Percentiles rank a stretch among this genome's conserved stretches.
Evolutionary conservation across 2,888 invertebrate species (phyloP).

Genomic region (Amphipoea oculea): DNA sequence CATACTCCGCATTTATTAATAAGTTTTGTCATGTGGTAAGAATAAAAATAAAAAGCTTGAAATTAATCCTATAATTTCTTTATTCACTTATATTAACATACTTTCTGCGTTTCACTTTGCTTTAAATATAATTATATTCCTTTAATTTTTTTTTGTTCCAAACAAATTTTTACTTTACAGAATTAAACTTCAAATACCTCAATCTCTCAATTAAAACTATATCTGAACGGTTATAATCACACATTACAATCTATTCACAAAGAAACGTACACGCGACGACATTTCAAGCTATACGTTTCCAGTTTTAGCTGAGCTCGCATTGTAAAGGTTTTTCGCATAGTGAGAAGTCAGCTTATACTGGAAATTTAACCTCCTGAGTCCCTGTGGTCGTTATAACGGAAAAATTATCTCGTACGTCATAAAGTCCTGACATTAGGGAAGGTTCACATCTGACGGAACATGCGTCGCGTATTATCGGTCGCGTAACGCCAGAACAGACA

Average conservation of each 20-base stretch:
- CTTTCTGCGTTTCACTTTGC: neutral
- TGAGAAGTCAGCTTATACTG: too few relatives aligned
- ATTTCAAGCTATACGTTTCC: neutral
- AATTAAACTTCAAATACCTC: neutral
- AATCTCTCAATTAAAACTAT: conserved; percentile 13
- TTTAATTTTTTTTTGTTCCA: neutral
- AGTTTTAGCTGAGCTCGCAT: neutral
- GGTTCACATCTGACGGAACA: too few relatives aligned
- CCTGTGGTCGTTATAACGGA: too few relatives aligned
- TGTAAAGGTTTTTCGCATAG: too few relatives aligned
- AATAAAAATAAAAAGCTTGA: conserved; percentile 10
- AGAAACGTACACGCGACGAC: too few relatives aligned
- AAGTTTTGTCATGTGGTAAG: neutral
- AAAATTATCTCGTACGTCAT: too few relatives aligned
- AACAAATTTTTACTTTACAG: conserved; percentile 13
- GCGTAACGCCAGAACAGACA: too few relatives aligned
- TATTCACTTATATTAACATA: conserved; percentile 18
- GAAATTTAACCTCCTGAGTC: too few relatives aligned
- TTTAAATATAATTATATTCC: conserved; percentile 4
- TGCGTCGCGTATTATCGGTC: too few relatives aligned
- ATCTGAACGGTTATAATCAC: conserved; percentile 2
- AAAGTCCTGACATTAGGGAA: too few relatives aligned
- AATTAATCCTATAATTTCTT: conserved; percentile 20
- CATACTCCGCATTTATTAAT: neutral
- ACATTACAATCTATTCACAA: conserved; percentile 16